Conservation (phyloP, 1,140 invertebrate species). For the Micrasema longulum region DNA sequence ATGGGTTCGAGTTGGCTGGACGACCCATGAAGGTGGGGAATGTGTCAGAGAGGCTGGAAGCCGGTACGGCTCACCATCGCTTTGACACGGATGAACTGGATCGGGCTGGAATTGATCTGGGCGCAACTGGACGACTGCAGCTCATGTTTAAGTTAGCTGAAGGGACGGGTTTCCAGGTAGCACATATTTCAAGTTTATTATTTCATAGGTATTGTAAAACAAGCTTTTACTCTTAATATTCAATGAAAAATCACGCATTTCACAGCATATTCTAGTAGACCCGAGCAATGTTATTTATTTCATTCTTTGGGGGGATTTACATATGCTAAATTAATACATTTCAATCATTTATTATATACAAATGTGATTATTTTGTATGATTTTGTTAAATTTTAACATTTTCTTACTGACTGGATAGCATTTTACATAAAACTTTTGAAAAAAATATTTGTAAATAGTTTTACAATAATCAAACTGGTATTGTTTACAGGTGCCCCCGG, state of each 20-base stretch:
- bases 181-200: too few species aligned
- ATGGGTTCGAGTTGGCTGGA: conserved; percentile 98
- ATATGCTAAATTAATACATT: conserved; percentile 34
- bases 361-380: background rate
- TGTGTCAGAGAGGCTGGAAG: conserved; percentile 93
- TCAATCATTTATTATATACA: background rate
- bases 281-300: conserved; percentile 17
- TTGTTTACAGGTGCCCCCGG: conserved; percentile 84
- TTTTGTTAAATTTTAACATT: background rate
- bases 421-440: too few species aligned
- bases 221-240: too few species aligned
- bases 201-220: too few species aligned
- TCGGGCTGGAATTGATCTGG: conserved; percentile 94
- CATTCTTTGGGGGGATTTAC: conserved; percentile 37
- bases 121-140: conserved; percentile 94
- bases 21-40: conserved; percentile 99
- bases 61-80: conserved; percentile 77
- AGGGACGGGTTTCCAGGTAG: conserved; percentile 86
- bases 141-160: conserved; percentile 99
- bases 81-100: conserved; percentile 97
- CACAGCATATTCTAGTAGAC: conserved; percentile 40
- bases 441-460: too few species aligned
- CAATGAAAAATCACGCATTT: too few species aligned
- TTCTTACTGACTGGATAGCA: too few species aligned
- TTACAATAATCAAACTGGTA: too few species aligned